Conservation (phyloP, 2,797 vertebrate genomes). For the Phoxinus dragarum region DNA sequence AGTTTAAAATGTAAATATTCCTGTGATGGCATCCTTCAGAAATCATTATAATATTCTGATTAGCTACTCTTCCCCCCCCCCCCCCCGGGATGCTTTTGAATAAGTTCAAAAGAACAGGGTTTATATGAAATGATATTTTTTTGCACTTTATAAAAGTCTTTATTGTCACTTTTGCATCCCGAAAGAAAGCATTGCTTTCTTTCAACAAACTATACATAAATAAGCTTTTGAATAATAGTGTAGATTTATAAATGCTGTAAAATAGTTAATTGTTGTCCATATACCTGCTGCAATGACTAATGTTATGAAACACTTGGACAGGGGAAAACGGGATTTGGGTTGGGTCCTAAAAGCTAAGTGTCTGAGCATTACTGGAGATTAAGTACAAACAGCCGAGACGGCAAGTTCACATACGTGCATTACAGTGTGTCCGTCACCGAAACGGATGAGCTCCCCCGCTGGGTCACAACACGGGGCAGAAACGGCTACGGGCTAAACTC, state of each 20-base stretch:
- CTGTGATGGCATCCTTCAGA: neutral
- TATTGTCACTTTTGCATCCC: neutral
- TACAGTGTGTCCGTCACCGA: conserved; percentile 54
- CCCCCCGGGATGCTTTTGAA: neutral
- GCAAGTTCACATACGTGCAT: conserved; percentile 51
- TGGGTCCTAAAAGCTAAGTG: conserved; percentile 58
- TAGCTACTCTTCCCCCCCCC: too few species aligned
- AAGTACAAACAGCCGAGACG: conserved; percentile 51
- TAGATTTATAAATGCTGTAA: neutral
- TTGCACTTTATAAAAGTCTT: neutral
- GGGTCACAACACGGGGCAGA: conserved; percentile 39
- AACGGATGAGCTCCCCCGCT: conserved; percentile 8
- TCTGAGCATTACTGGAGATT: conserved; percentile 58
- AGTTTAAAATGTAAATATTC: neutral
- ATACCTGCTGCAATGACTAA: neutral
- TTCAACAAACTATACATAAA: neutral
- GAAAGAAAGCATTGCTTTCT: neutral
- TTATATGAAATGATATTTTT: neutral
- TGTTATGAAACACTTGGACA: conserved; percentile 6
- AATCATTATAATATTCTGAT: neutral
- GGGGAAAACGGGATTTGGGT: conserved; percentile 50
- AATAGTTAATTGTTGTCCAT: neutral
- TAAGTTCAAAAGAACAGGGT: neutral
- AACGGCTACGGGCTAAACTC: conserved; percentile 22
- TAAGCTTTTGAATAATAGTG: neutral